Base-by-base conservation (phyloP, 2,888 invertebrate genomes). In the Mamestra brassicae region DNA sequence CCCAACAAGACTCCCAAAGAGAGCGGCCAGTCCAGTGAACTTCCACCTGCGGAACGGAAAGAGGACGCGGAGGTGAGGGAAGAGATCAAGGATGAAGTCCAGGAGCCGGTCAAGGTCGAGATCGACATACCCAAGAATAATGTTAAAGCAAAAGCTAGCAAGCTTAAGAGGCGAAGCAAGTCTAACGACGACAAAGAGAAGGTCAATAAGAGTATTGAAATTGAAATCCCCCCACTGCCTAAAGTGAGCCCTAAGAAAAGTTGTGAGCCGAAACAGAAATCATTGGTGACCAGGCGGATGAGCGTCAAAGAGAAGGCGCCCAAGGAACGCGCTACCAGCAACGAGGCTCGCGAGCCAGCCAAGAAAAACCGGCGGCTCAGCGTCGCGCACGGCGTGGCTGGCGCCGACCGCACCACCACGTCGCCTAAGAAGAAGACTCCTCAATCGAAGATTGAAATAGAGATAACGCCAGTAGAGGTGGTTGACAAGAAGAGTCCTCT, bases 41-140 rank as follows among this genome's bases (percentile, higher is more conserved):
- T 97, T 97, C 91, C 97, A 95, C 90, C 97, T 97, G 87, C 97
- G 97, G 91, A 97, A 96, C 94, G 97, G 97, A 95, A 97, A 97
- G 91, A 95, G 97, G 95, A 97, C 96, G 97, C 97, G 96, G 97
- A 97, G 96, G 74, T 97, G 93, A 96, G 94, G 81, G 94, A 89
- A 63, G 91, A 97, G 93, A 7, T 36, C 8, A 74, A 58, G 2
- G n/a, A 63, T 26, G 69, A 69, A 4, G 8, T 26, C 15, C 50
- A 47, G 15, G 47, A 64, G 34, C 47, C 47, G 4, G 15, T 34
- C 36, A 75, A 60, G 45, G 38, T 10, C 15, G 75, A 75, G 45
- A 17, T 52, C 11, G 10, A 90, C 55, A 68, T 73, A 52, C 70
- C 83, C 77, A 94, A 90, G 89, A 94, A 85, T 85, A 90, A 91